A percentile compares a stretch with the other conserved stretches of the same genome.
Evolutionary conservation across 2,797 vertebrate species (phyloP).

Genomic region (Molossus molossus): DNA sequence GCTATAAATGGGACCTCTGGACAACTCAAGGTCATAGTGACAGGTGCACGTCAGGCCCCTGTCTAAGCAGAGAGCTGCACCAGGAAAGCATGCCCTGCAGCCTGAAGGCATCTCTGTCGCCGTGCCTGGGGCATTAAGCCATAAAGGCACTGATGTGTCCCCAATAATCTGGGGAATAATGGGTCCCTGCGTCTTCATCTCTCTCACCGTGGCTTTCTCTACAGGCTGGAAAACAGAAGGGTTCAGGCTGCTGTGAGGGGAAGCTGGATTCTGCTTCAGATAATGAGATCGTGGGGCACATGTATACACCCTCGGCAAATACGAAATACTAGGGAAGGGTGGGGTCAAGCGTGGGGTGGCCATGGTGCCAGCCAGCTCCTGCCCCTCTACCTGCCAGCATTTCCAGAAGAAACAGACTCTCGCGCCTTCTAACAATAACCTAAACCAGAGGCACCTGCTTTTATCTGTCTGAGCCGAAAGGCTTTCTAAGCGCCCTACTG

Average conservation of each 20-base stretch:
- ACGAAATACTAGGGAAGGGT: not conserved
- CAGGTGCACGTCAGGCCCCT: not conserved
- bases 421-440: slow-evolving; percentile 75
- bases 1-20: not conserved
- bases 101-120: not conserved
- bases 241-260: not conserved
- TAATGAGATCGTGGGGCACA: not conserved
- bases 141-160: not conserved
- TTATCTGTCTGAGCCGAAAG: slow-evolving; percentile 78
- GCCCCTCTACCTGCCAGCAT: not conserved
- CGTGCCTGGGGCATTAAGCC: not conserved
- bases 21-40: slow-evolving; percentile 35
- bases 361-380: not conserved
- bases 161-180: not conserved
- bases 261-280: not conserved
- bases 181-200: not conserved
- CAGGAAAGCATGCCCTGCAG: not conserved
- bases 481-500: slow-evolving; percentile 83
- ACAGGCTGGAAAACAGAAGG: not conserved
- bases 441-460: slow-evolving; percentile 75
- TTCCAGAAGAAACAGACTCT: slow-evolving; percentile 48
- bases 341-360: not conserved
- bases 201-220: slow-evolving; percentile 21
- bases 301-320: not conserved
- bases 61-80: not conserved